Evolutionary conservation across 2,888 invertebrate genomes (phyloP), one percentile per base, ranked within the genome.

Genomic region (Synanthedon myopaeformis): DNA sequence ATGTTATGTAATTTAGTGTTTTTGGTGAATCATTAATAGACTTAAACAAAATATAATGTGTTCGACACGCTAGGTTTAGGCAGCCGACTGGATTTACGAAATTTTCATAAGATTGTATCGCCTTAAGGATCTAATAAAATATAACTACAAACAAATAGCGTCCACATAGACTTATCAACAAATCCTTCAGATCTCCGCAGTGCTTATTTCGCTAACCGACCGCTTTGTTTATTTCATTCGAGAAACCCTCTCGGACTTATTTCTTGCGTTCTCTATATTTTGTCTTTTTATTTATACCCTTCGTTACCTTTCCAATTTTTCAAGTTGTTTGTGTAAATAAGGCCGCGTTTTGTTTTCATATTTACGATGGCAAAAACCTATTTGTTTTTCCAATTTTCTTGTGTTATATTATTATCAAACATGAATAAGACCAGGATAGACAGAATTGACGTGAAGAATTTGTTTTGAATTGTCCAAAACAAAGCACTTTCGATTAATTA

Each of bases 191-290:
- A 68, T 66, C 65, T 61, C 56, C 59, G 57, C 61, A 60, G 58
- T 65, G 61, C 60, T 67, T 62, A 64, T 69, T 68, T 61, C 58
- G 61, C 61, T 63, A 65, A 64, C 64, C 61, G 55, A 54, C 59
- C 50, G 54, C 59, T 59, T 63, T 65, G 64, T 72, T 68, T 68
- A 64, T 69, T 67, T 63, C 57, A 57, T 52, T 54, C 55, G 54
- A 55, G 51, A 56, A 59, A 59, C 53, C 28, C 10, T 35, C 58
- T 60, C 55, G 58, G 57, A 64, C 65, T 61, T 66, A 56, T 62
- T 56, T 61, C 58, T 61, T 58, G 60, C 35, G 35, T 63, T 62
- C 53, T 54, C 58, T 60, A 60, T 59, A 58, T 58, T 54, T 57
- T 57, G 41, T 51, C 55, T 45, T 17, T 55, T 58, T 61, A 55